Conservation (phyloP, 1,140 invertebrate species). For the Lasioglossum albipes region DNA sequence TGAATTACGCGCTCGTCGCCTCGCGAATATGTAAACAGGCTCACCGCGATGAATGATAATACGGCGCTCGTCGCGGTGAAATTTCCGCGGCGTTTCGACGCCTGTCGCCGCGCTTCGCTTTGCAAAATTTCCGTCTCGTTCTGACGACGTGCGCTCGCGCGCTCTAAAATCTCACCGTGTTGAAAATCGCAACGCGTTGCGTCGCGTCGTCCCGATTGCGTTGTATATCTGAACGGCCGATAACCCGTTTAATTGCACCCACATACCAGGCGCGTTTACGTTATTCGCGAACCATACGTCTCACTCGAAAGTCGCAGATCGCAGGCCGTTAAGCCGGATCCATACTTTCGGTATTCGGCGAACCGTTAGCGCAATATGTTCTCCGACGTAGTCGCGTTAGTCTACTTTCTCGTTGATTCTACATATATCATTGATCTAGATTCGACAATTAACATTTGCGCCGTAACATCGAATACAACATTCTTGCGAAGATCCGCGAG, state of each 20-base stretch:
- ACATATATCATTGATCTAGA: too few relatives aligned
- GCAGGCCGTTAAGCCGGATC: background rate
- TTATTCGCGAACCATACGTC: conserved; percentile 26
- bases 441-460: too few relatives aligned
- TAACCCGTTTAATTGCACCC: conserved; percentile 46
- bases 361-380: too few relatives aligned
- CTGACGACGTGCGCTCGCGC: background rate
- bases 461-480: too few relatives aligned
- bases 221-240: conserved; percentile 29
- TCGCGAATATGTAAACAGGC: conserved; percentile 14
- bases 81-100: conserved; percentile 11
- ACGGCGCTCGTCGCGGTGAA: background rate
- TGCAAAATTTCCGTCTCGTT: conserved; percentile 5
- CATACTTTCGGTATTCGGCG: too few relatives aligned
- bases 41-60: conserved; percentile 10
- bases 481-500: too few relatives aligned
- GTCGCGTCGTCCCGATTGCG: conserved; percentile 8
- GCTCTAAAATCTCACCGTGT: too few relatives aligned
- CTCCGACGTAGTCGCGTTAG: too few relatives aligned
- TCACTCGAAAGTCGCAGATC: background rate
- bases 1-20: conserved; percentile 12
- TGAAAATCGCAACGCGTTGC: conserved; percentile 1
- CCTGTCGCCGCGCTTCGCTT: background rate
- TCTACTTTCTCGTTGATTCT: too few relatives aligned
- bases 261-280: conserved; percentile 37